These are phyloP conservation scores for Pseudococcus longispinus DNA, from an alignment of 2,888 invertebrate species.

Conservation along the genomic window DNA sequence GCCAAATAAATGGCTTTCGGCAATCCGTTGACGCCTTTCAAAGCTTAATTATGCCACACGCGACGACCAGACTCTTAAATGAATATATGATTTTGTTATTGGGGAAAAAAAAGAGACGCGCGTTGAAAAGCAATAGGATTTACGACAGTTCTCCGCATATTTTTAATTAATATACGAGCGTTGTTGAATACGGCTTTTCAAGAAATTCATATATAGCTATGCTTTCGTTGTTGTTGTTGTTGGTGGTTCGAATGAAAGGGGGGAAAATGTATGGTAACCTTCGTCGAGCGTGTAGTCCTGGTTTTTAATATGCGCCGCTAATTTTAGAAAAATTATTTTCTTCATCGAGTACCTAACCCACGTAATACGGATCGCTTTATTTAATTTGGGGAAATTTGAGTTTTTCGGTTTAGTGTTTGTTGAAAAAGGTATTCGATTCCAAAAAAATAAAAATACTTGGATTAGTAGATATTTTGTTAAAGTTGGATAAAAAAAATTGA, in stretches of 20 bases:
- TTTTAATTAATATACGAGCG: conserved; percentile 35
- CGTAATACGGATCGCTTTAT: no score
- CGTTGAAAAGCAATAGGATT: conserved; percentile 34
- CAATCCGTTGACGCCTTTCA: conserved; percentile 55
- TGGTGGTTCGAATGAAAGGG: not conserved
- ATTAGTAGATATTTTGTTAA: no score
- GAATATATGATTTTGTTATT: conserved; percentile 40
- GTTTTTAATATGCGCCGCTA: not conserved
- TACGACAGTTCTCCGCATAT: conserved; percentile 25
- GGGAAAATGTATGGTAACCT: not conserved
- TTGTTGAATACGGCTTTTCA: conserved; percentile 26
- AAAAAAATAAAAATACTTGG: no score
- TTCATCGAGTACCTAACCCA: not conserved
- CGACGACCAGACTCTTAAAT: conserved; percentile 51
- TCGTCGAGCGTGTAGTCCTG: not conserved
- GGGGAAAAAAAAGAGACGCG: conserved; percentile 30
- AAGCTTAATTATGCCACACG: conserved; percentile 56
- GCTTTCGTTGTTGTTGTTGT: not conserved
- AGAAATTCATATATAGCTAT: not conserved
- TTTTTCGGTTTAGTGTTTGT: no score
- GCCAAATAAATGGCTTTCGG: conserved; percentile 56
- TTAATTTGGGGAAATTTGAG: no score
- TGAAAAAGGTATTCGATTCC: no score
- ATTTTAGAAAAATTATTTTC: not conserved
- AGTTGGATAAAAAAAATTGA: no score